Evolutionary conservation across 2,797 vertebrate genomes (phyloP).

Genomic region (Betta splendens): DNA sequence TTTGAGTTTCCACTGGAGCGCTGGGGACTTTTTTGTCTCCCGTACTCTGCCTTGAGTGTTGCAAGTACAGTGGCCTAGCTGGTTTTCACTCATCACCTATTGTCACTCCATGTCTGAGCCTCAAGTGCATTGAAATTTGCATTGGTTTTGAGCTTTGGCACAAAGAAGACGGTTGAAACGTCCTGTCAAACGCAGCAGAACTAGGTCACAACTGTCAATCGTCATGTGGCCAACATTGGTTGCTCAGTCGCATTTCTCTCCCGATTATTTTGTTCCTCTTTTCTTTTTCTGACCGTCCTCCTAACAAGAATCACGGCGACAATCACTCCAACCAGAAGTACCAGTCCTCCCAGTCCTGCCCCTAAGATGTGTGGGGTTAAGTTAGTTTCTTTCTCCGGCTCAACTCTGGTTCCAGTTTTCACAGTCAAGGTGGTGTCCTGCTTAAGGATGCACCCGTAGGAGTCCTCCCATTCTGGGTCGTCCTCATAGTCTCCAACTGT

Average conservation of each 20-base stretch:
- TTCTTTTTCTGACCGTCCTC: conserved; percentile 27
- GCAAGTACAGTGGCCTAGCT: conserved; percentile 59
- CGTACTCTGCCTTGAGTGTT: conserved; percentile 9
- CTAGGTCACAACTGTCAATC: no score
- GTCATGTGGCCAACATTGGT: no score
- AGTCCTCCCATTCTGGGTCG: background rate
- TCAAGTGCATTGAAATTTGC: background rate
- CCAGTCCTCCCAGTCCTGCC: conserved; percentile 34
- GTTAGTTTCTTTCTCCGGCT: no score
- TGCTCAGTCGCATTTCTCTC: background rate
- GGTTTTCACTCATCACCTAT: conserved; percentile 62
- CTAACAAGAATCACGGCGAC: conserved; percentile 22
- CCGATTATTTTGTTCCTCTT: background rate
- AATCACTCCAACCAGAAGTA: conserved; percentile 39
- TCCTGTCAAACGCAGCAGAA: no score
- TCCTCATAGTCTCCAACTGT: background rate
- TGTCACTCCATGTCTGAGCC: conserved; percentile 7
- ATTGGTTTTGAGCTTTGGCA: no score
- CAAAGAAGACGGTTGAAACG: no score
- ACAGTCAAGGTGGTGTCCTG: conserved; percentile 37
- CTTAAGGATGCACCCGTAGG: conserved; percentile 64
- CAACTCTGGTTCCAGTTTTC: background rate
- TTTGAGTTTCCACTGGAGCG: background rate
- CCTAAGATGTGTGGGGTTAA: conserved; percentile 11
- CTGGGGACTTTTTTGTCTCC: conserved; percentile 13